Conservation (phyloP, 92 coral and sea anemone genomes). For the Diadumene lineata region DNA sequence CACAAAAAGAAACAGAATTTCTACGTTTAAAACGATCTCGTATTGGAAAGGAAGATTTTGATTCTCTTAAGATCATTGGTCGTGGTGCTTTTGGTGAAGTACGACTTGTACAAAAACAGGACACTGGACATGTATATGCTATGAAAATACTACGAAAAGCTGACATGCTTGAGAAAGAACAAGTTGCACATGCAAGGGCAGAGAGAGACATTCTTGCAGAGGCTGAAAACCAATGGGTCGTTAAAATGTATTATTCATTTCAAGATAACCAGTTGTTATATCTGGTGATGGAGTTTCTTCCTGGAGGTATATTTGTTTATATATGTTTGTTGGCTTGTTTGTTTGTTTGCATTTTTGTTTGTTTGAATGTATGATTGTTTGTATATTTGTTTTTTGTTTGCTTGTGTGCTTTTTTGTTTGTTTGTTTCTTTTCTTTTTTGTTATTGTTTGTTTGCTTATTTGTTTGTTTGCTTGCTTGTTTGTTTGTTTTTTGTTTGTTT, state of each 20-base stretch:
- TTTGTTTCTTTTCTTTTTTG: no score
- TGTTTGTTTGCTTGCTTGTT: no score
- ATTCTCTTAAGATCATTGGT: constrained; percentile 91
- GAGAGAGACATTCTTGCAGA: constrained; percentile 94
- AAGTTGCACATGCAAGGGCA: constrained; percentile 97
- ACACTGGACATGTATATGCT: constrained; percentile 97
- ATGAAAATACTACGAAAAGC: constrained; percentile 94
- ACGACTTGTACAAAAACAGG: constrained; percentile 93
- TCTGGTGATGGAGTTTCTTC: constrained; percentile 96
- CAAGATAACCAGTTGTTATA: constrained; percentile 90
- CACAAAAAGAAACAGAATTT: constrained; percentile 96
- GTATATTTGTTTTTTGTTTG: neutral
- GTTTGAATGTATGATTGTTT: neutral
- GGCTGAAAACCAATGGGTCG: constrained; percentile 98
- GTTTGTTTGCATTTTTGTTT: neutral
- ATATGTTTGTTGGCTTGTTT: neutral
- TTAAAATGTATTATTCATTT: constrained; percentile 94
- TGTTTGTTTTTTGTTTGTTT: no score
- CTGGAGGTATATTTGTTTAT: constrained; percentile 71
- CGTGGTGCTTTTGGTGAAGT: constrained; percentile 99
- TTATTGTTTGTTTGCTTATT: no score
- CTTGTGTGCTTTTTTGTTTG: no score
- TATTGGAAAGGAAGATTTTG: constrained; percentile 97
- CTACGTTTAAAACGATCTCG: constrained; percentile 88
- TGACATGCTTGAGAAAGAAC: constrained; percentile 96